Conservation (phyloP, 2,797 vertebrate genomes). For the Microctenopoma stevenorrisi region DNA sequence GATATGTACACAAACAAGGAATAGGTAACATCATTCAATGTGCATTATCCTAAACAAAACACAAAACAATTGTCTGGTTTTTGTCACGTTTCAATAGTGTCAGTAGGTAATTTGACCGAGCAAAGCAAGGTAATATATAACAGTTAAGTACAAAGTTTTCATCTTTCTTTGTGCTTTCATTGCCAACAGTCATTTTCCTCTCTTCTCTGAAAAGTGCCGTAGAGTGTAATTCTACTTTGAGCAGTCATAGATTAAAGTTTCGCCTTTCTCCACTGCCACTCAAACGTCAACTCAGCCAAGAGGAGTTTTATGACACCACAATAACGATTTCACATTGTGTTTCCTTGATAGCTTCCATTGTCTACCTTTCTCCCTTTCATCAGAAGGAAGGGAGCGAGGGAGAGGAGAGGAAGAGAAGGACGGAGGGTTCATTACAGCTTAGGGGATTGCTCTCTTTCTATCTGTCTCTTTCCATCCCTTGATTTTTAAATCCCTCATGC, state of each 20-base stretch:
- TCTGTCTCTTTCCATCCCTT: constrained; percentile 56
- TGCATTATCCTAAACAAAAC: too few relatives aligned
- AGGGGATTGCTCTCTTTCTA: constrained; percentile 64
- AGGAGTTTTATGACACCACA: constrained; percentile 47
- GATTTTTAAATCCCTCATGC: constrained; percentile 58
- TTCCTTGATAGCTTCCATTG: constrained; percentile 61
- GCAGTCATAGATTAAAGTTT: constrained; percentile 43
- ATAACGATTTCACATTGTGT: constrained; percentile 58
- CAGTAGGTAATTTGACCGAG: not conserved
- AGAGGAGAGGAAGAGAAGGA: constrained; percentile 19
- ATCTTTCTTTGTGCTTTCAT: constrained; percentile 12
- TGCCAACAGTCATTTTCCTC: constrained; percentile 18
- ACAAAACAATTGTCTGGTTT: not conserved
- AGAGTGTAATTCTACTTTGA: constrained; percentile 41
- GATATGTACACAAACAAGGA: too few relatives aligned
- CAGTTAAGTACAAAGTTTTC: not conserved
- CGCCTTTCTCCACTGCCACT: constrained; percentile 37
- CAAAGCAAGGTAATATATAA: constrained; percentile 1
- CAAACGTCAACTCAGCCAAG: constrained; percentile 42
- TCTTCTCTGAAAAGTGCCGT: constrained; percentile 26
- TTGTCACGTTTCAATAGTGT: constrained; percentile 2
- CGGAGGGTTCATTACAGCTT: constrained; percentile 60
- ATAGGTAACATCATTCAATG: too few relatives aligned
- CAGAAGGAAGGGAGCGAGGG: constrained; percentile 32
- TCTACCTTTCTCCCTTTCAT: constrained; percentile 58